These are phyloP conservation scores for Varanus salvator DNA, from an alignment of 2,113 vertebrate genomes.

Conservation along the genomic window DNA sequence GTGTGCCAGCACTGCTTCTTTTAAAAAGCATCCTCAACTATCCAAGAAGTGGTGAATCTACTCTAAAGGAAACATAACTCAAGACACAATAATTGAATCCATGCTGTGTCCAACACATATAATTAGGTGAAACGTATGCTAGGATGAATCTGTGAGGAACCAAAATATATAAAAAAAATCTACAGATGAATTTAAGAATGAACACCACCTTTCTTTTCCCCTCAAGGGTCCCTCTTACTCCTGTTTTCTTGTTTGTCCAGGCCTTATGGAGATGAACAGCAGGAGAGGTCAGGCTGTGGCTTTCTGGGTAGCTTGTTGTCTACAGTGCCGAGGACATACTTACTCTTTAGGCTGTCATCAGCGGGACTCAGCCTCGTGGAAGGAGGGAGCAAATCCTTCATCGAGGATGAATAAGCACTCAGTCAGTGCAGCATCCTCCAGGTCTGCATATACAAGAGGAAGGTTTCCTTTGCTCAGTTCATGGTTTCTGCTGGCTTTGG, in stretches of 20 bases:
- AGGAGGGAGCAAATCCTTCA: conserved; percentile 74
- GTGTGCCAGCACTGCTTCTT: conserved; percentile 16
- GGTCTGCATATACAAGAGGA: conserved; percentile 76
- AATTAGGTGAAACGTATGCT: conserved; percentile 23
- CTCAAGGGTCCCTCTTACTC: conserved; percentile 20
- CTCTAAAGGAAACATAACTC: conserved; percentile 13
- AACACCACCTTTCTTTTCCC: neutral
- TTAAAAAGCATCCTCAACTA: conserved; percentile 32
- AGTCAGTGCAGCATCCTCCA: conserved; percentile 77
- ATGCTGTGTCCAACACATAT: conserved; percentile 19
- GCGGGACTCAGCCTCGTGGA: conserved; percentile 74
- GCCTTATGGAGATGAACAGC: conserved; percentile 54
- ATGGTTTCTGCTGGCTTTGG: conserved; percentile 66
- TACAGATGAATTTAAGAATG: conserved; percentile 17
- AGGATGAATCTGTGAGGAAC: conserved; percentile 30
- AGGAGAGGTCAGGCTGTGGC: conserved; percentile 60
- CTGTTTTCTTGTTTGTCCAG: conserved; percentile 17
- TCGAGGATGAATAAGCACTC: conserved; percentile 77
- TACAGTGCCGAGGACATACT: conserved; percentile 71
- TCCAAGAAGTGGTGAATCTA: conserved; percentile 27
- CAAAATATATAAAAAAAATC: conserved; percentile 9
- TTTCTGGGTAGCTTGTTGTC: conserved; percentile 66
- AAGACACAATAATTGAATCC: conserved; percentile 42
- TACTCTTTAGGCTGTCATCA: conserved; percentile 74
- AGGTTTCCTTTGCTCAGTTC: conserved; percentile 74